phyloP scores from a whole-genome alignment of 1,140 invertebrate genomes.

The Palaemon carinicauda region DNA sequence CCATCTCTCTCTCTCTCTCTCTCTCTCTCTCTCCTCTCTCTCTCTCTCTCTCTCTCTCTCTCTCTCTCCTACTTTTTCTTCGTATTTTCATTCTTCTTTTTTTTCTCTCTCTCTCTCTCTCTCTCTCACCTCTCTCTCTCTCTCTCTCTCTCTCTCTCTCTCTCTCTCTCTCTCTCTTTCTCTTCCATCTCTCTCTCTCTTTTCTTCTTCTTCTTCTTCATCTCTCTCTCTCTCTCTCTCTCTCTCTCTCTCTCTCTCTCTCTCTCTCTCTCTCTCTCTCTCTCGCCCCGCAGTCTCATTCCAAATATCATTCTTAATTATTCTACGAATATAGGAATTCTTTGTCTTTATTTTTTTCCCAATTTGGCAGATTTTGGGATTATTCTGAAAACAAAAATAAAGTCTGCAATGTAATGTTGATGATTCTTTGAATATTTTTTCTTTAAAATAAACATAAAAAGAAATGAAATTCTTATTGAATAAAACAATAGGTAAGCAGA shows the following conservation, averaged over 20 bases:
- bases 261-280: neutral
- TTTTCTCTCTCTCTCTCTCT: neutral
- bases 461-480: no score
- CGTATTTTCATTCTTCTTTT: neutral
- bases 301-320: neutral
- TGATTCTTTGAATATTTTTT: no score
- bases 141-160: neutral
- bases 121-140: neutral
- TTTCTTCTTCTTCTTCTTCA: neutral
- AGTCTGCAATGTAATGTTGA: no score
- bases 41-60: neutral
- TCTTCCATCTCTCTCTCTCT: neutral
- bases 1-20: conserved; percentile 32
- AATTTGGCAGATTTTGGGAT: no score
- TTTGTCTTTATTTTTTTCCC: neutral
- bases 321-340: neutral
- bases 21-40: neutral
- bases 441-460: no score
- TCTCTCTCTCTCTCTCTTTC: neutral
- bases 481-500: no score
- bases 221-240: neutral
- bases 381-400: no score
- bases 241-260: neutral
- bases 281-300: neutral
- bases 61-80: neutral